Evolutionary conservation across 2,113 vertebrate species (phyloP).

Genomic region (Myiozetetes cayanensis): DNA sequence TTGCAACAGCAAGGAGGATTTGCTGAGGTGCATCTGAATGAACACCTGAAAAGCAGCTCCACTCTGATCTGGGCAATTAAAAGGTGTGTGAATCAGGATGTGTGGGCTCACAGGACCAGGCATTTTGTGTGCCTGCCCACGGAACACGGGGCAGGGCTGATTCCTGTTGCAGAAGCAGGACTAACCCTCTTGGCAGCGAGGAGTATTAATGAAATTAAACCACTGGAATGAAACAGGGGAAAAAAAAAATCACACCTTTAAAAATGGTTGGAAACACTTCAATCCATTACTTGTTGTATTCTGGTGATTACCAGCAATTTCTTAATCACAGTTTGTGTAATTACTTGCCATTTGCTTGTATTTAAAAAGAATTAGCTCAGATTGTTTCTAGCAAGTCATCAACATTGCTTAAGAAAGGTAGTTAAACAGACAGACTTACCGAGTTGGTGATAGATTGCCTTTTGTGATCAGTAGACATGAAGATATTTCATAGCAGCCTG

Average conservation of each 20-base stretch:
- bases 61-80: background rate
- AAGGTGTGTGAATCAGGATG: background rate
- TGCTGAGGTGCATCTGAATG: background rate
- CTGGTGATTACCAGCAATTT: conserved; percentile 14
- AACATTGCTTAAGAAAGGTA: background rate
- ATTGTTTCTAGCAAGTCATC: conserved; percentile 15
- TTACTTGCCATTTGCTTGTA: conserved; percentile 26
- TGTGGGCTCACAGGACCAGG: background rate
- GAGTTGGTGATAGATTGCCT: background rate
- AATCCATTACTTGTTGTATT: background rate
- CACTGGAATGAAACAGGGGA: background rate
- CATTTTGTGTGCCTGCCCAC: background rate
- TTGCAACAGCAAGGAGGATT: background rate
- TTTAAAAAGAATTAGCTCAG: conserved; percentile 22
- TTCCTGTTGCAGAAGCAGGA: background rate
- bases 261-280: background rate
- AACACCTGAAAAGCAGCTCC: background rate
- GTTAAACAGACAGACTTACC: background rate
- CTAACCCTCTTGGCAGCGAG: background rate
- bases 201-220: background rate
- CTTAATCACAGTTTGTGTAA: conserved; percentile 35
- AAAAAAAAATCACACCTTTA: background rate
- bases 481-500: background rate
- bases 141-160: background rate
- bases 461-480: background rate